Conservation (phyloP, 1,140 invertebrate species). For the Brachionus sp. region DNA sequence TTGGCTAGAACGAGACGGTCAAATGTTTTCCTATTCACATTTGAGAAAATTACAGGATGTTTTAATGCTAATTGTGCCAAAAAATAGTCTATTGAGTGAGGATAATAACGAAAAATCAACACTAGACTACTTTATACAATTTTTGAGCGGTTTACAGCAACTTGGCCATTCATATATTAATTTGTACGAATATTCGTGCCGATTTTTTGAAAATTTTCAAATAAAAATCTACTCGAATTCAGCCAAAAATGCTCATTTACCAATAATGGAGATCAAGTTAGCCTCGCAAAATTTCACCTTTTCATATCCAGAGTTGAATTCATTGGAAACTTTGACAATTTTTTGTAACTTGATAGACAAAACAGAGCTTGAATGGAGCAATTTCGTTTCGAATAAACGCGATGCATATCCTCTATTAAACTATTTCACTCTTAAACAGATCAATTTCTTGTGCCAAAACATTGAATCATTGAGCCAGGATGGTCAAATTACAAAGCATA, state of each 20-base stretch:
- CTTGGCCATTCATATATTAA: not conserved
- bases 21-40: not conserved
- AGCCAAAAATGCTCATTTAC: not conserved
- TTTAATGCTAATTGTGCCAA: constrained; percentile 22
- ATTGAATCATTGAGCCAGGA: not conserved
- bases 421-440: constrained; percentile 8
- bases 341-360: not conserved
- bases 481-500: not conserved
- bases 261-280: not conserved
- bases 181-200: not conserved
- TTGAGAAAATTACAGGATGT: constrained; percentile 18
- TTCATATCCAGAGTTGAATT: not conserved
- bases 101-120: not conserved
- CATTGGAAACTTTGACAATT: not conserved
- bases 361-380: not conserved
- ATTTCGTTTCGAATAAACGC: not conserved
- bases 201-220: constrained; percentile 2
- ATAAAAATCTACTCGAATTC: constrained; percentile 12
- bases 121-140: constrained; percentile 12
- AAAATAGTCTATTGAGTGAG: not conserved
- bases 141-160: not conserved
- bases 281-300: not conserved
- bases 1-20: not conserved
- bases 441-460: not conserved
- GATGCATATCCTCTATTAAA: not conserved